Base-by-base conservation (phyloP, 2,888 invertebrate species). In the Salticus scenicus region DNA sequence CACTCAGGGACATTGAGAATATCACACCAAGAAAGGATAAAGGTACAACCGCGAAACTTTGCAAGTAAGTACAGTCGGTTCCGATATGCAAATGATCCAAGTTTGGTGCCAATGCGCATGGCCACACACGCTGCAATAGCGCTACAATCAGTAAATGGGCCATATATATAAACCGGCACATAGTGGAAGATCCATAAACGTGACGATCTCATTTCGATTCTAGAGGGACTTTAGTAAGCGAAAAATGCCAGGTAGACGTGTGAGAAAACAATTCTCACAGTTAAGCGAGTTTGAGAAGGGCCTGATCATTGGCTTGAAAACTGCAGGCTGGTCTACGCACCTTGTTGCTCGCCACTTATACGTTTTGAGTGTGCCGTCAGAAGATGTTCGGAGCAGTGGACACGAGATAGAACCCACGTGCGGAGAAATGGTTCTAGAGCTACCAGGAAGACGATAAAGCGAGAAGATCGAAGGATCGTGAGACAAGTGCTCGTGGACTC, bases 271-370 rank as follows among this genome's bases (percentile, higher is more conserved):
- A 7, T 37, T 37, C 37, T 4, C 37, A 51, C 51, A 51, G 51
- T 51, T 51, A 51, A 51, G 51, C 51, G 51, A 51, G 17, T 51
- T 51, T 51, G 37, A 37, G 20, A 51, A 51, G 17, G 51, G 37
- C 37, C 37, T 37, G 37, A 4, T 37, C 37, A 7, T 37, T 10
- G 37, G 4, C 37, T 7, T 37, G 37, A 37, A 37, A 37, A 37
- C 37, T 10, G 37, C 37, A 37, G 37, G 37, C 37, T 37, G 37
- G 37, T 37, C 37, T 4, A 37, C 37, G 37, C 37, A 10, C 37
- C 37, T 4, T 37, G 37, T 37, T 37, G 37, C 37, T 37, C 7
- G 37, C 37, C 37, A 37, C 7, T 4, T 37, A 10, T 4, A 37
- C 10, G 7, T 37, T 37, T 37, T 10, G 51, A 51, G 17, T 20